A percentile compares a stretch with the other conserved stretches of the same genome.
Evolutionary conservation across 2,888 invertebrate genomes (phyloP).

Genomic region (Andricus curvator): DNA sequence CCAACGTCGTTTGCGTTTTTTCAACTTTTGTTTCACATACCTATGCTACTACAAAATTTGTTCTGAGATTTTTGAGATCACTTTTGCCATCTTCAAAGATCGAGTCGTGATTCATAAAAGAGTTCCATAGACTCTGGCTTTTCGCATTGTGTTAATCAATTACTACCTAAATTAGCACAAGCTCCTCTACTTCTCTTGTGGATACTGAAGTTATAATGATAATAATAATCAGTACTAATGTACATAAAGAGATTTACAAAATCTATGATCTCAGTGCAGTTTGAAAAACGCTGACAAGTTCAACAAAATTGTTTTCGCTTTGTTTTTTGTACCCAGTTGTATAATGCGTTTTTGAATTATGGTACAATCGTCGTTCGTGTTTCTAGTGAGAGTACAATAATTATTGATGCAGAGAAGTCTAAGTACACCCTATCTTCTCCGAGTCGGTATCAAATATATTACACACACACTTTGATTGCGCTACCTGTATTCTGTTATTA

Average conservation of each 20-base stretch:
- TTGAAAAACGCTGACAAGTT: neutral
- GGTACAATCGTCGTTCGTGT: slow-evolving; percentile 58
- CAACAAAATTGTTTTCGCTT: slow-evolving; percentile 55
- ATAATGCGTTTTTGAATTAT: slow-evolving; percentile 62
- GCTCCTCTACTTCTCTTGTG: slow-evolving; percentile 14
- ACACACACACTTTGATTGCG: slow-evolving; percentile 72
- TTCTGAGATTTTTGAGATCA: slow-evolving; percentile 55
- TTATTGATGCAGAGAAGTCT: slow-evolving; percentile 63
- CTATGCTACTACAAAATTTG: slow-evolving; percentile 29
- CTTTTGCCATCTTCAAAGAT: slow-evolving; percentile 58
- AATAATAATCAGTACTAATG: slow-evolving; percentile 21
- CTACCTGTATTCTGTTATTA: slow-evolving; percentile 67
- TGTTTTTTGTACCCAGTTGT: slow-evolving; percentile 62
- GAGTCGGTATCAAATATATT: slow-evolving; percentile 74
- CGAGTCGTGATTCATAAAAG: slow-evolving; percentile 59
- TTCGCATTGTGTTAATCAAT: slow-evolving; percentile 45
- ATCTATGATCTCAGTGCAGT: slow-evolving; percentile 21
- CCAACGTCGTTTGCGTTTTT: neutral
- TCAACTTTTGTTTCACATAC: neutral
- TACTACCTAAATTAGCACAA: slow-evolving; percentile 20
- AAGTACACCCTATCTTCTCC: slow-evolving; percentile 61
- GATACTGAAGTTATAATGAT: slow-evolving; percentile 24
- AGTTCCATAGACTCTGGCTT: slow-evolving; percentile 61
- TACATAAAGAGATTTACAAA: slow-evolving; percentile 32
- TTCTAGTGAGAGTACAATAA: slow-evolving; percentile 65